Percentiles rank a stretch among this genome's conserved stretches.
These are phyloP conservation scores for Drosophila sulfurigaster DNA, from an alignment of 1,140 invertebrate species.

Conservation along the genomic window DNA sequence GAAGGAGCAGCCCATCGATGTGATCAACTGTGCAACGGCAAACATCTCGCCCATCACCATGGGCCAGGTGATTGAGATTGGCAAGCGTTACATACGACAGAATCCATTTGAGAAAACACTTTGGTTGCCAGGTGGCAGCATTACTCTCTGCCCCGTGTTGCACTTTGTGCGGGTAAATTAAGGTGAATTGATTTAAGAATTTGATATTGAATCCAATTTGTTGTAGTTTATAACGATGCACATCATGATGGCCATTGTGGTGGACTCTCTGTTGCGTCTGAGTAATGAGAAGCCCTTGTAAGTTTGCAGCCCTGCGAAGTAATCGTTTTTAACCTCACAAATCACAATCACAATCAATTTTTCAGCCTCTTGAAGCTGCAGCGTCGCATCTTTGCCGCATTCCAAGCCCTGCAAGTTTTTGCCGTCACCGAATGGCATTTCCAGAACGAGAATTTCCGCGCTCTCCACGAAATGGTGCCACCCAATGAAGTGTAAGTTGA, in stretches of 20 bases:
- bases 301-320: slow-evolving; percentile 76
- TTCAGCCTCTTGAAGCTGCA: slow-evolving; percentile 91
- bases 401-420: slow-evolving; percentile 91
- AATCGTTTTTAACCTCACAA: neutral
- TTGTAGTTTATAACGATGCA: slow-evolving; percentile 74
- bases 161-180: slow-evolving; percentile 86
- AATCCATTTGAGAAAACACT: slow-evolving; percentile 89
- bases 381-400: slow-evolving; percentile 91
- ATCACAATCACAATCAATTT: slow-evolving; percentile 6
- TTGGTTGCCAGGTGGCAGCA: slow-evolving; percentile 88
- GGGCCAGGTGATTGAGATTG: slow-evolving; percentile 86
- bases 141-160: slow-evolving; percentile 85
- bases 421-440: slow-evolving; percentile 93
- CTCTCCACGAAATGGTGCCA: slow-evolving; percentile 87
- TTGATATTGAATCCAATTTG: neutral
- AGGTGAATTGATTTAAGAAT: too few species aligned
- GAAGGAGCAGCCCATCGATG: slow-evolving; percentile 80
- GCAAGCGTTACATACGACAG: slow-evolving; percentile 85
- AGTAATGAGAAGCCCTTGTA: slow-evolving; percentile 90
- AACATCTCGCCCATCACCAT: slow-evolving; percentile 90
- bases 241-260: slow-evolving; percentile 71
- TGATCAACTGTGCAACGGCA: slow-evolving; percentile 89
- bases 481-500: slow-evolving; percentile 86
- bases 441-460: slow-evolving; percentile 89
- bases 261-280: slow-evolving; percentile 81